Evolutionary conservation across 2,797 vertebrate species (phyloP).

Genomic region (Lepus oiostolus): DNA sequence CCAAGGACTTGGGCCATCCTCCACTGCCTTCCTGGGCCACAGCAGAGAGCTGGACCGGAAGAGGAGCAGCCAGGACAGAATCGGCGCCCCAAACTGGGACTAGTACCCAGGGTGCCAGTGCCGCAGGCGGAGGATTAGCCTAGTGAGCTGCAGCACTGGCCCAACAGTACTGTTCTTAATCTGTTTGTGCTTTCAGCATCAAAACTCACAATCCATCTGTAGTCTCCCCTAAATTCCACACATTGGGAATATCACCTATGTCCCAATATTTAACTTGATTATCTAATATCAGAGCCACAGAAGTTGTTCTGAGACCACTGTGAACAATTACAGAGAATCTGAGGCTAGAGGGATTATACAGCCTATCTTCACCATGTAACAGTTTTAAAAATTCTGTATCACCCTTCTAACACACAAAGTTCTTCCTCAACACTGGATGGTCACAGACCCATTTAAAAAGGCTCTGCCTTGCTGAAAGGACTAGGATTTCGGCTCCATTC

Average conservation of each 20-base stretch:
- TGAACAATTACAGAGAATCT: constrained; percentile 47
- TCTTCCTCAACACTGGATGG: not conserved
- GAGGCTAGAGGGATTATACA: not conserved
- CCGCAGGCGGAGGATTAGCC: too few relatives aligned
- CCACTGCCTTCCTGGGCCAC: too few relatives aligned
- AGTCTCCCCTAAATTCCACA: not conserved
- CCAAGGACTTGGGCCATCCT: too few relatives aligned
- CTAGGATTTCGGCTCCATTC: not conserved
- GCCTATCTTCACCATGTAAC: not conserved
- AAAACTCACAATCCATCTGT: constrained; percentile 32
- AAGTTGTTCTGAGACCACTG: constrained; percentile 27
- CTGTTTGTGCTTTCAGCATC: constrained; percentile 32
- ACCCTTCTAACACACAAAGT: constrained; percentile 3
- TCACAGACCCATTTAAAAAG: constrained; percentile 30
- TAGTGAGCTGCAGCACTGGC: too few relatives aligned
- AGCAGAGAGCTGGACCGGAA: too few relatives aligned
- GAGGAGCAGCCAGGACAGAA: too few relatives aligned
- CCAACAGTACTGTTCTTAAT: not conserved
- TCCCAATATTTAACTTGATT: constrained; percentile 42
- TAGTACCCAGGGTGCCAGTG: too few relatives aligned
- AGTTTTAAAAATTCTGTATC: constrained; percentile 53
- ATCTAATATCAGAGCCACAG: not conserved
- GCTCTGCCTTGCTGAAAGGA: not conserved
- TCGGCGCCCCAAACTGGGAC: too few relatives aligned
- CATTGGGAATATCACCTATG: constrained; percentile 26